Evolutionary conservation across 2,888 invertebrate species (phyloP).

Genomic region (Drosophila greeni): DNA sequence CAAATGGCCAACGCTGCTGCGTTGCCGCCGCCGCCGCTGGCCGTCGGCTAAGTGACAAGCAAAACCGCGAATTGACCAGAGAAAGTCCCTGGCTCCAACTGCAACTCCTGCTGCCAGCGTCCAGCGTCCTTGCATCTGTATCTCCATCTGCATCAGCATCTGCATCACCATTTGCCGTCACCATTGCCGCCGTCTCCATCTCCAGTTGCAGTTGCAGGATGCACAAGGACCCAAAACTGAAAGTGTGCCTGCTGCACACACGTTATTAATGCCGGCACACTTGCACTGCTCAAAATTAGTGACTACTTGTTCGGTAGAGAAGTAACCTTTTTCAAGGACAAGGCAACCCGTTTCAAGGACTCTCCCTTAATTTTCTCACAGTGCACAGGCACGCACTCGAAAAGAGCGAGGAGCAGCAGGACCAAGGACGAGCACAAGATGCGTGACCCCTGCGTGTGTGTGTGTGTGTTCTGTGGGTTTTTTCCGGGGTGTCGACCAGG

Average conservation of each 20-base stretch:
- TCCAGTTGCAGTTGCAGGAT: conserved; percentile 21
- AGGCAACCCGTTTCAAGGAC: too few relatives aligned
- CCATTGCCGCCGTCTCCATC: conserved; percentile 5
- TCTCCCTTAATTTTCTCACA: not conserved
- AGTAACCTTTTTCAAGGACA: not conserved
- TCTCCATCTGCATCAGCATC: conserved; percentile 9
- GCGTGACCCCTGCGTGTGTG: too few relatives aligned
- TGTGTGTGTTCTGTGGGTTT: conserved; percentile 14
- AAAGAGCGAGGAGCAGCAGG: conserved; percentile 21
- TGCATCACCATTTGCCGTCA: conserved; percentile 6
- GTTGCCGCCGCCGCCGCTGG: too few relatives aligned
- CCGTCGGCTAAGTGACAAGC: conserved; percentile 76
- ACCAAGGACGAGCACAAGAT: conserved; percentile 54
- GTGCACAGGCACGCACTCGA: conserved; percentile 21
- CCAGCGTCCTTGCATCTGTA: conserved; percentile 5
- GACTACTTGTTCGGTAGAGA: not conserved
- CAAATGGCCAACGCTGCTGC: conserved; percentile 68
- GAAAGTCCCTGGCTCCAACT: conserved; percentile 60
- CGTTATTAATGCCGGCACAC: conserved; percentile 45
- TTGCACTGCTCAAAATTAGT: conserved; percentile 12
- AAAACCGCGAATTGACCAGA: conserved; percentile 78
- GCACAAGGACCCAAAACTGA: conserved; percentile 11
- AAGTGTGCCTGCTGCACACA: conserved; percentile 27
- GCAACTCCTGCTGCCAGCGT: conserved; percentile 11
- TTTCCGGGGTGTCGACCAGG: conserved; percentile 4